These are phyloP conservation scores for Hirundo rustica DNA, from an alignment of 2,797 vertebrate species.

Conservation along the genomic window DNA sequence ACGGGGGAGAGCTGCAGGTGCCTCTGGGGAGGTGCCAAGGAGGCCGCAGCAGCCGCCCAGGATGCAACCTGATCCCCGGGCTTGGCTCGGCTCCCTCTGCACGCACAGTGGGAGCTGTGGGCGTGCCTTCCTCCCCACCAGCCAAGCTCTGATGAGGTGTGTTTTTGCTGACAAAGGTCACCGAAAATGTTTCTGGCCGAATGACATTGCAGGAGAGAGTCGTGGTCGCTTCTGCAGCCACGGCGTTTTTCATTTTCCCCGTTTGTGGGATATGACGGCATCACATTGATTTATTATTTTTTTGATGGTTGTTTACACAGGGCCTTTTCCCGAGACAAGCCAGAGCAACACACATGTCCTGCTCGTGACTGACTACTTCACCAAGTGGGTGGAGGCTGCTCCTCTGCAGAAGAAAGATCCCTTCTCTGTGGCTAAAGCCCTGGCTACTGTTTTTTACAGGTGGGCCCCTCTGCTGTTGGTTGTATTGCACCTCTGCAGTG, in stretches of 20 bases:
- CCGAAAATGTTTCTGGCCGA: neutral
- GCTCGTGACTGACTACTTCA: constrained; percentile 86
- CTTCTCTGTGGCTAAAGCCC: constrained; percentile 81
- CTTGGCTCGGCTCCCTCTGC: neutral
- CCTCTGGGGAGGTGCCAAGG: neutral
- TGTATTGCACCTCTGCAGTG: neutral
- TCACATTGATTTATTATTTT: neutral
- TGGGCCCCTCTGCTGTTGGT: constrained; percentile 27
- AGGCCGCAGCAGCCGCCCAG: neutral
- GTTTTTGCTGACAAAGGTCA: constrained; percentile 29
- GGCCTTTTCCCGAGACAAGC: constrained; percentile 83
- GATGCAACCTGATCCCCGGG: neutral
- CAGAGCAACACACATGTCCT: constrained; percentile 79
- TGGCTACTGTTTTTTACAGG: constrained; percentile 86
- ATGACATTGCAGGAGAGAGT: neutral
- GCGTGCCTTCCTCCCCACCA: neutral
- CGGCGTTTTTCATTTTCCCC: neutral
- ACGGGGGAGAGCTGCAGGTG: neutral
- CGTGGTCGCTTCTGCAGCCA: fast-evolving
- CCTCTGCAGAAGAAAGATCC: constrained; percentile 83
- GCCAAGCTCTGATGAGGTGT: neutral
- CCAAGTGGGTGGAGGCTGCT: constrained; percentile 89
- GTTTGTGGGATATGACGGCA: fast-evolving
- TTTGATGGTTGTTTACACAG: constrained; percentile 60
- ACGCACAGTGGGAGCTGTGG: neutral